Evolutionary conservation across 2,888 invertebrate species (phyloP), one percentile per base, ranked within the genome.

Genomic region (Stramonita haemastoma): DNA sequence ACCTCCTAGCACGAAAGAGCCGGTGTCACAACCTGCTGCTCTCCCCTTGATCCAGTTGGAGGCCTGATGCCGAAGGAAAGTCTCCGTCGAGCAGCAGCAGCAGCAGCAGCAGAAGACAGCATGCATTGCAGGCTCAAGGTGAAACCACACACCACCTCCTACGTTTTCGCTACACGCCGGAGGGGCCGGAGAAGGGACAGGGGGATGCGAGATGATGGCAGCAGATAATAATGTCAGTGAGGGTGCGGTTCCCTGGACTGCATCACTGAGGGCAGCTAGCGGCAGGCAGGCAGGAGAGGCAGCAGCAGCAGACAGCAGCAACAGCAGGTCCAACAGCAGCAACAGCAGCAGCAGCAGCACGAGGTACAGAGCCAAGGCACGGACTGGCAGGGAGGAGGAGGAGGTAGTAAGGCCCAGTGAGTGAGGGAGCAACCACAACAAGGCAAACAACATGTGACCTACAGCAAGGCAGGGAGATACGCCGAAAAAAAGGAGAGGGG

Each of bases 1-100:
- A 86, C 86, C 86, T 86, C 56, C 86, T 8, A n/a, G 86, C 66
- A 66, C 86, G 66, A 34, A 66, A 86, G 86, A 86, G 86, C 86
- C 36, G 29, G 13, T 73, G 79, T 81, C 87, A 15, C 87, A 87
- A 87, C 87, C 87, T 87, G 87, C 79, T 87, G 79, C 87, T 87
- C 87, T 87, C 87, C 87, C 87, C 87, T 87, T 81, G 87, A 87
- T 70, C 70, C 34, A 26, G 8, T 46, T 66, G 86, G 22, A 36
- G 83, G 86, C 29, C n/a, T 85, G 86, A 86, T 86, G 86, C 60
- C 66, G 19, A 66, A 86, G 60, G 17, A 81, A 15, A 60, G 60
- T 60, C 60, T 60, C 60, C 15, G 60, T 22, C 60, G 60, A 60
- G 60, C 60, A 60, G 5, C 2, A 29, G 79, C 32, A 8, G 32